phyloP scores from a whole-genome alignment of 2,888 invertebrate genomes.

The Philereme transversata region DNA sequence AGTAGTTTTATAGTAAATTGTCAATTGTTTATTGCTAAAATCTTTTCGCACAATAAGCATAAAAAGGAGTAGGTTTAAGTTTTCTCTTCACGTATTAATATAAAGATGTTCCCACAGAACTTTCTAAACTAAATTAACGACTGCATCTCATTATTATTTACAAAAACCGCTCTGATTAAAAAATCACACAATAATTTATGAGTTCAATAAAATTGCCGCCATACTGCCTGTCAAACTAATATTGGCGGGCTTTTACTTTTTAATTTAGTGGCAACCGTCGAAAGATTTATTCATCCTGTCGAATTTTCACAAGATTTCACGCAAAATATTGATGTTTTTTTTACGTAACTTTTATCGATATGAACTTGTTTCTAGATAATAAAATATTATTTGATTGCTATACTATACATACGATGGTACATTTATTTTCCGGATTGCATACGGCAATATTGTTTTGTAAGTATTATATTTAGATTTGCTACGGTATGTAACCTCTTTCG shows the following conservation, averaged over 20 bases:
- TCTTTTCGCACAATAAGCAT: too few species aligned
- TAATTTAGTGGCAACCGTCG: constrained; percentile 14
- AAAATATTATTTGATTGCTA: constrained; percentile 19
- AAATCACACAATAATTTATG: constrained; percentile 11
- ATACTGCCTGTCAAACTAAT: constrained; percentile 17
- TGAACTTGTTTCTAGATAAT: not conserved
- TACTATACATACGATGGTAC: constrained; percentile 21
- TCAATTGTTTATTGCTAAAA: too few species aligned
- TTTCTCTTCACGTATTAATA: too few species aligned
- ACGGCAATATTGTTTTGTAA: constrained; percentile 29
- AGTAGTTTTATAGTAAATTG: too few species aligned
- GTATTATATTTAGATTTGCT: constrained; percentile 20
- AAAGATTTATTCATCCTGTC: constrained; percentile 15
- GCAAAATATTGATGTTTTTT: not conserved
- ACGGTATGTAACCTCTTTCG: not conserved
- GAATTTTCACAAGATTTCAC: constrained; percentile 3
- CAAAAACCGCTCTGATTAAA: constrained; percentile 12
- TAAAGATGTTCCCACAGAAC: constrained; percentile 11
- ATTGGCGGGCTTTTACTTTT: constrained; percentile 28
- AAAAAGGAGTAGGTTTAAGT: too few species aligned
- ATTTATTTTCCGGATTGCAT: constrained; percentile 17
- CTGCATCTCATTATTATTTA: constrained; percentile 10
- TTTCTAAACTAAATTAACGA: constrained; percentile 12
- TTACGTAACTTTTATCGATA: constrained; percentile 7
- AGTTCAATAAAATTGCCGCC: constrained; percentile 11